Evolutionary conservation across 2,113 vertebrate species (phyloP), one percentile per base, ranked within the genome.

Genomic region (Aleadryas rufinucha): DNA sequence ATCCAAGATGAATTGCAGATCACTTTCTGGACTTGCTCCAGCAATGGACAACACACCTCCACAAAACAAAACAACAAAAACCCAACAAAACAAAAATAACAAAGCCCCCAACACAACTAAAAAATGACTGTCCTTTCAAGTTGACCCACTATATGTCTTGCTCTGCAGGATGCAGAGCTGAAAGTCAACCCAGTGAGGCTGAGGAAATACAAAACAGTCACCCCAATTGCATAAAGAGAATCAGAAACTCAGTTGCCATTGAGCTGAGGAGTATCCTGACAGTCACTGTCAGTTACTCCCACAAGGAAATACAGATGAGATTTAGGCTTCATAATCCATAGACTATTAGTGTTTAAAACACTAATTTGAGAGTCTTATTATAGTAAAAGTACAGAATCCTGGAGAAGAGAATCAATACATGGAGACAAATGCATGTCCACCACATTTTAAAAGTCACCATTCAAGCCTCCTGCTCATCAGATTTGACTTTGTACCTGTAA

Each of bases 191-290:
- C 13, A 69, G 17, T 2, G 4, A 60, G n/a, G 30, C 30, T 47
- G 20, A 74, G 23, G 23, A 64, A 87, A 81, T 22, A 72, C 28
- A 71, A 72, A 50, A 16, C 28, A 66, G 23, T 42, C 56, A 75
- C 17, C 7, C 7, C 0, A 1, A 14, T 4, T 0, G 2, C 71
- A 21, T 39, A 59, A 21, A 23, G 39, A 66, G 52, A 68, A 12
- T 64, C 26, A 39, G 13, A 83, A 52, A 13, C 31, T 84, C 39
- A 69, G 33, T 56, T 50, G 16, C 19, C 33, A 57, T 8, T 15
- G 53, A 72, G 26, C 28, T 33, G 14, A 84, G 39, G 10, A 84
- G 11, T 35, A 91, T 56, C 18, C 44, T 57, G 27, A 82, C 16
- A 52, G 31, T 44, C 60, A 41, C 39, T 33, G 37, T 8, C 45